phyloP scores from a whole-genome alignment of 1,140 invertebrate species.

The Cotesia chilonis region DNA sequence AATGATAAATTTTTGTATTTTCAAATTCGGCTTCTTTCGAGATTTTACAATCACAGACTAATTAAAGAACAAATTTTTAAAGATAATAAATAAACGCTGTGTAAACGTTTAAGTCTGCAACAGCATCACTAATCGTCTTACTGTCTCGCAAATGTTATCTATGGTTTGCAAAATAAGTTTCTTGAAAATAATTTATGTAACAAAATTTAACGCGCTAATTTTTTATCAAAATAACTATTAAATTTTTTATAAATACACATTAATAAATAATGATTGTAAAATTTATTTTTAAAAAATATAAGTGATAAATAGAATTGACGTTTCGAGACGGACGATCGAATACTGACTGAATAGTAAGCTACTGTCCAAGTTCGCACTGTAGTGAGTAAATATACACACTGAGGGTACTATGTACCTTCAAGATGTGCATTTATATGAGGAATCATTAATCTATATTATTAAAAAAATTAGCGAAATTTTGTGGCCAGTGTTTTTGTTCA shows the following conservation, averaged over 20 bases:
- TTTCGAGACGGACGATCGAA: constrained; percentile 28
- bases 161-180: neutral
- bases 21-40: no score
- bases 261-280: neutral
- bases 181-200: no score
- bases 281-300: neutral
- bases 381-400: neutral
- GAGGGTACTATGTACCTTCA: neutral
- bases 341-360: constrained; percentile 25
- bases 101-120: neutral
- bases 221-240: neutral
- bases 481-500: no score
- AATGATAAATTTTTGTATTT: no score
- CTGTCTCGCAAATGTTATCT: neutral
- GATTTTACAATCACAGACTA: no score
- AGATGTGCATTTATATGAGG: neutral
- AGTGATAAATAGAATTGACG: constrained; percentile 12
- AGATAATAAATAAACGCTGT: neutral
- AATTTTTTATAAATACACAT: neutral
- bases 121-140: constrained; percentile 14
- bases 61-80: constrained; percentile 7
- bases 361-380: neutral
- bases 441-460: no score
- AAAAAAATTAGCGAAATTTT: no score
- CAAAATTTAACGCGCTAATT: no score